Percentiles rank a stretch among this genome's conserved stretches.
Evolutionary conservation across 2,113 vertebrate genomes (phyloP).

Genomic region (Cyrtonyx montezumae): DNA sequence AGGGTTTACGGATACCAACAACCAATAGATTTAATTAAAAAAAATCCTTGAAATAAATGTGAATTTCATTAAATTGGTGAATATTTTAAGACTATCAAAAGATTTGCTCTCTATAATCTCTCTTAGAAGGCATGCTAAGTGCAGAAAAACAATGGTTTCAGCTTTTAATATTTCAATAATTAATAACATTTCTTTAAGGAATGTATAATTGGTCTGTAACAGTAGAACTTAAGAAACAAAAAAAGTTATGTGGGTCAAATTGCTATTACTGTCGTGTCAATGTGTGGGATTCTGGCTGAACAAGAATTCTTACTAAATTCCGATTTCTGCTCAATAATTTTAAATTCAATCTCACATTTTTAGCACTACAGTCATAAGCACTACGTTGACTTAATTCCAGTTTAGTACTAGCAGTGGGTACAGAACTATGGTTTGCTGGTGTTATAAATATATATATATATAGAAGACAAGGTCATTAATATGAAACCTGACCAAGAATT

Average conservation of each 20-base stretch:
- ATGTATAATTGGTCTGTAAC: slow-evolving; percentile 56
- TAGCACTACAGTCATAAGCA: not conserved
- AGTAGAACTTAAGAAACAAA: slow-evolving; percentile 57
- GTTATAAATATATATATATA: no score
- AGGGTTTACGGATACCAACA: slow-evolving; percentile 84
- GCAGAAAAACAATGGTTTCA: slow-evolving; percentile 72
- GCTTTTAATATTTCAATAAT: slow-evolving; percentile 71
- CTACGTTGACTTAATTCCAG: not conserved
- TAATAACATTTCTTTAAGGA: slow-evolving; percentile 66
- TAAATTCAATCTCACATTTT: not conserved
- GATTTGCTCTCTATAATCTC: slow-evolving; percentile 53
- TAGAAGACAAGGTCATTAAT: not conserved
- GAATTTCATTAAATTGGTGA: slow-evolving; percentile 81
- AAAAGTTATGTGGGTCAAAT: slow-evolving; percentile 61
- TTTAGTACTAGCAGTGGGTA: not conserved
- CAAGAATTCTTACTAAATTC: not conserved
- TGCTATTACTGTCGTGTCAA: not conserved
- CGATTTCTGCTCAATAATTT: slow-evolving; percentile 37
- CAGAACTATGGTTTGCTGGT: not conserved
- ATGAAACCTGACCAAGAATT: slow-evolving; percentile 12
- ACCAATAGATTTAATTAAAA: slow-evolving; percentile 86
- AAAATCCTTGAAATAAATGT: slow-evolving; percentile 79
- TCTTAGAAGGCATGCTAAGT: slow-evolving; percentile 73
- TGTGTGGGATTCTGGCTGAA: not conserved
- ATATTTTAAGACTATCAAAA: slow-evolving; percentile 71